phyloP scores from a whole-genome alignment of 2,113 vertebrate species.

The Platycercus adscitus region DNA sequence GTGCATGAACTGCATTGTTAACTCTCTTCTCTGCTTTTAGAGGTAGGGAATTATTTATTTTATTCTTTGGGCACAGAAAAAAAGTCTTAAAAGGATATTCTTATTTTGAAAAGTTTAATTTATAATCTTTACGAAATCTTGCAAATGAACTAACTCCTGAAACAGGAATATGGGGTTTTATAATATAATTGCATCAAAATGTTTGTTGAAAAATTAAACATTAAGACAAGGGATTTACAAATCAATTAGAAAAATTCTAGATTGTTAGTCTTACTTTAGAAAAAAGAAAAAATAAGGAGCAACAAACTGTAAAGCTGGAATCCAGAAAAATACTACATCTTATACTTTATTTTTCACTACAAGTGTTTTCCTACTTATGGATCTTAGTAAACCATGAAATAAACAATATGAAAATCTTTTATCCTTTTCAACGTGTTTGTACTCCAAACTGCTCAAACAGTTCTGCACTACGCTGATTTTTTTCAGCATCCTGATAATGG shows the following conservation, averaged over 20 bases:
- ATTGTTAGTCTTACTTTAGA: not conserved
- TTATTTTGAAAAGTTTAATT: not conserved
- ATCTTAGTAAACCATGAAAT: constrained; percentile 21
- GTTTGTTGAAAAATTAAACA: not conserved
- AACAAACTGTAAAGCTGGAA: not conserved
- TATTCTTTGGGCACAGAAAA: not conserved
- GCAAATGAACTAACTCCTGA: not conserved
- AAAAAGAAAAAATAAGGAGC: not conserved
- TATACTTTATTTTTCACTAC: not conserved
- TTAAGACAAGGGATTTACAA: not conserved
- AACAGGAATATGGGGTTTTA: not conserved
- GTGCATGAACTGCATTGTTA: not conserved
- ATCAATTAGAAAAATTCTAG: not conserved
- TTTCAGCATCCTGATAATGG: not conserved
- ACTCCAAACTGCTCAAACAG: constrained; percentile 24
- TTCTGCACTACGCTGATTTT: constrained; percentile 34
- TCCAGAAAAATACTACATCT: not conserved
- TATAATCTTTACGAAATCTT: not conserved
- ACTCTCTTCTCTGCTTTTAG: not conserved
- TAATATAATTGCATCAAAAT: not conserved
- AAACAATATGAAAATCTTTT: constrained; percentile 22
- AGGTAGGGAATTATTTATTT: not conserved
- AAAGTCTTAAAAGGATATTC: not conserved
- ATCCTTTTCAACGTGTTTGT: not conserved
- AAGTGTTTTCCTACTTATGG: constrained; percentile 2